Evolutionary conservation across 2,888 invertebrate genomes (phyloP), one percentile per base, ranked within the genome.

Genomic region (Pandemis heparana): DNA sequence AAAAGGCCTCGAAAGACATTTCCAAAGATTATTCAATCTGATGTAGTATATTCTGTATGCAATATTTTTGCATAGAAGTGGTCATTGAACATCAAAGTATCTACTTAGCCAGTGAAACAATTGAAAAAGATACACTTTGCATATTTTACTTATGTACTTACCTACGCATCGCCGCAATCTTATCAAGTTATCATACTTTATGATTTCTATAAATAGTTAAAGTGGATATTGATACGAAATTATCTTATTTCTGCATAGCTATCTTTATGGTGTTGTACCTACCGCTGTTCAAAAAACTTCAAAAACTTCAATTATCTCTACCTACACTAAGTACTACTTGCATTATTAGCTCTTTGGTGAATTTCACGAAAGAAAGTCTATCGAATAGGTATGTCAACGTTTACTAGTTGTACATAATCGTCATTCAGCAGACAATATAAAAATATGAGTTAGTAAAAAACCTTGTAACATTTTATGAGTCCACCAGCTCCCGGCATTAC

Each of bases 401-500:
- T 48, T 48, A 6, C n/a, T 48, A 16, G 48, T 48, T 48, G 12
- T 43, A n/a, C 12, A 18, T 53, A 16, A 16, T 53, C 9, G 18
- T 53, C 16, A 53, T 53, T 16, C 18, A 53, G 5, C n/a, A 53
- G 16, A 18, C 0, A 18, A 53, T 4, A 53, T 53, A 53, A 53
- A 53, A 53, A 53, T 53, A 53, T 53, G 51, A 18, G 16, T 61
- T 9, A 39, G n/a, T 6, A 61, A 48, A 62, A 41, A 46, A 46
- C 46, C 6, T n/a, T 32, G 43, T 43, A 62, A 62, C 43, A 63
- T 46, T 43, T 51, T 16, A 51, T 38, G 32, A 51, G 51, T 51
- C 9, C 46, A n/a, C 32, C 38, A 14, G 64, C 32, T 39, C n/a
- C 46, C 41, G 41, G 64, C 75, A 70, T 72, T 75, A 69, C 67